Evolutionary conservation across 1,140 invertebrate genomes (phyloP), one percentile per base, ranked within the genome.

Genomic region (Choristoneura fumiferana): DNA sequence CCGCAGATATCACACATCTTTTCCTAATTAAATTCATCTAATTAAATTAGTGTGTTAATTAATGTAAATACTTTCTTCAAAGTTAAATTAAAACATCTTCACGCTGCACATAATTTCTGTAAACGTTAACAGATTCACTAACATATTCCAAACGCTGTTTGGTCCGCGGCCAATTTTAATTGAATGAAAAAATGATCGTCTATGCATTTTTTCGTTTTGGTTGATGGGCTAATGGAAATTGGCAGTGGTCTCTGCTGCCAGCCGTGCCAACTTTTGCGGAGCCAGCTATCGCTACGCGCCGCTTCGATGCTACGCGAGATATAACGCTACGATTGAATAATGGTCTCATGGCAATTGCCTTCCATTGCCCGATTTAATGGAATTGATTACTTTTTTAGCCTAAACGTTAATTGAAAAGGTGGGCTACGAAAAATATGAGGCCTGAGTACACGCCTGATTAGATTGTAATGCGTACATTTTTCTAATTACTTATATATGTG

Each of bases 171-270:
- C 86, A 89, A 84, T 87, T 84, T 87, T 86, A 89, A 89, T 89
- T 89, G 86, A 89, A 89, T 87, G 78, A 89, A 89, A 89, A 89
- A 87, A 81, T 87, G 83, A 84, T 85, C 86, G 83, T 84, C 81
- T 84, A 80, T 85, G 86, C 83, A 81, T 84, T 87, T 89, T 87
- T 89, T 87, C 83, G 83, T 86, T 86, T 87, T 87, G 84, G 78
- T 84, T 86, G 84, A 89, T 87, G 83, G 76, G 84, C 73, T 87
- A 89, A 89, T 89, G 84, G 86, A 89, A 87, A 89, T 87, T 89
- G 86, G 86, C 86, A 89, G 73, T 84, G 83, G 81, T 79, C 72
- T 84, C 80, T 69, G 73, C 63, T 66, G 80, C 73, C 75, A 70
- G 60, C 67, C 79, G 78, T 89, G 86, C 86, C 86, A 89, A 89